Base-by-base conservation (phyloP, 2,113 vertebrate species). In the Pomatostomus ruficeps region DNA sequence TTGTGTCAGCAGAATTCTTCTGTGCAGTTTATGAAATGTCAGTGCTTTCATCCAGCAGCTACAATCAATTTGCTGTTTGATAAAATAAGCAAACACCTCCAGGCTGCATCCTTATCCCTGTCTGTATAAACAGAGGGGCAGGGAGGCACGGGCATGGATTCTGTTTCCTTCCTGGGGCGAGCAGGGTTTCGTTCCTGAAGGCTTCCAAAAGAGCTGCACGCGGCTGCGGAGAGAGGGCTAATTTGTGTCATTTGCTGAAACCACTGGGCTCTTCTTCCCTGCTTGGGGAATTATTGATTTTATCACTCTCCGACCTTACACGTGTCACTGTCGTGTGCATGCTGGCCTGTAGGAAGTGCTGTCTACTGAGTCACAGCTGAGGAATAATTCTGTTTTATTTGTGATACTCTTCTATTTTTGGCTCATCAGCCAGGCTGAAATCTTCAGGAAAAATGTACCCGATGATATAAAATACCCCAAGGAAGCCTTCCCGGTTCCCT, bases 231-330 rank as follows among this genome's bases (percentile, higher is more conserved):
- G 93, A 84, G 89, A 91, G 89, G 89, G 89, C 93, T 95, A 95
- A 96, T 94, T 89, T 79, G 87, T 95, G 91, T 91, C 85, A 95
- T 96, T 93, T 91, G 95, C 91, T 93, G 93, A 80, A 97, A 95
- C 82, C 90, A 77, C 93, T 11, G 66, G 89, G 85, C 91, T 96
- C 72, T 46, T 93, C 91, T 90, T 95, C 93, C 90, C 94, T 93
- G 91, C 96, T 90, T 84, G 96, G 91, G 93, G 94, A 95, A 52
- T 94, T 95, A 96, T 96, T 94, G 95, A 97, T 97, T 96, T 89
- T 85, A 93, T 94, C 93, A 83, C 89, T 96, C 87, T 22, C 20
- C 3, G 68, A 96, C 95, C 94, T 93, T 93, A 92, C 94, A 71
- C 36, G 85, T 93, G 91, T 93, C 92, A 36, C 92, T 80, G 88